Base-by-base conservation (phyloP, 1,140 invertebrate genomes). In the Drosophila rhopaloa region DNA sequence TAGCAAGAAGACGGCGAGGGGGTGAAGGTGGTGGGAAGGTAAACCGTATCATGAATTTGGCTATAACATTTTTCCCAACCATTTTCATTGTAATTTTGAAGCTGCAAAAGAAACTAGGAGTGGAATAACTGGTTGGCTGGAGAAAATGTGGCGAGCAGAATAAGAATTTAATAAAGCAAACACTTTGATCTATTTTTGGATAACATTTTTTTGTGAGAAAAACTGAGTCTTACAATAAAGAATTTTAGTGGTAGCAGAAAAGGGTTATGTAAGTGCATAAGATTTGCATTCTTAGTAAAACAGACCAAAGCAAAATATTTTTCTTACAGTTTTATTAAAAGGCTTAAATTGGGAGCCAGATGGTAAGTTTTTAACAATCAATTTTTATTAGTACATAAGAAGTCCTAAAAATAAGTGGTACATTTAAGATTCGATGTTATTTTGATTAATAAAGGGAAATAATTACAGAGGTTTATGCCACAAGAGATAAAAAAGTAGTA, bases 1-100 rank as follows among this genome's bases (percentile, higher is more conserved):
- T 50, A 50, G 67, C 67, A 37, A 16, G n/a, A 37, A 19, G 48
- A 40, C 7, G 55, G 50, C 14, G 50, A 51, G 40, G 48, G 40
- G 29, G 14, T 3, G 2, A 4, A 29, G 14, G 9, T 66, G 13
- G n/a, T 14, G 76, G 66, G 59, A 77, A 84, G 81, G 81, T 84
- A 86, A 84, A 78, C 81, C 81, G 61, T 85, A 81, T 81, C 82
- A 85, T 85, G 82, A 71, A 85, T 85, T 85, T 67, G 68, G 74
- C 81, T 67, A 84, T 67, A 66, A 60, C 72, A 63, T 84, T 73
- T 84, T 66, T 61, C 47, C 43, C 65, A 68, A 76, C 62, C 62
- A 76, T 72, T 75, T 70, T 60, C 63, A 47, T 29, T 57, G 61
- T 51, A 35, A 55, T 47, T 67, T 63, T 38, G 13, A 29, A 46